Percentiles rank a stretch among this genome's conserved stretches.
These are phyloP conservation scores for Psittacula derbiana DNA, from an alignment of 2,797 vertebrate species.

Conservation along the genomic window DNA sequence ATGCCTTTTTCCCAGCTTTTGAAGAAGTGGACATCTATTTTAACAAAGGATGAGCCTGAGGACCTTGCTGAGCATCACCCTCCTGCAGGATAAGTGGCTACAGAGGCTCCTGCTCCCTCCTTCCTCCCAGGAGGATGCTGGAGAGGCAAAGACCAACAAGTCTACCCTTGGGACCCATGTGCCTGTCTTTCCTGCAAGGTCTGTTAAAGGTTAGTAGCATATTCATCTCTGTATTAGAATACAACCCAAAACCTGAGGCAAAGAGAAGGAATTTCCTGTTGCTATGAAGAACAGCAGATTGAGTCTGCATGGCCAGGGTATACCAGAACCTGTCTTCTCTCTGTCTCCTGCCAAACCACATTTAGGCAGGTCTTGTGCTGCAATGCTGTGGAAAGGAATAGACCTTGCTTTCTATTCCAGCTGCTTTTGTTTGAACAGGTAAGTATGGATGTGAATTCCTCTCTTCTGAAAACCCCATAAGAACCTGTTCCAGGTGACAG, in stretches of 20 bases:
- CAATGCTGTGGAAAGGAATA: background rate
- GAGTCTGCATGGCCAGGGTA: background rate
- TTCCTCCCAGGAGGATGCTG: background rate
- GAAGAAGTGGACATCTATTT: background rate
- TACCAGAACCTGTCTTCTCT: background rate
- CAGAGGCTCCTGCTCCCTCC: background rate
- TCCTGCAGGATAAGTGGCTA: background rate
- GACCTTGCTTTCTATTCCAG: background rate
- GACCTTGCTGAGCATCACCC: background rate
- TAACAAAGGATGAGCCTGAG: background rate
- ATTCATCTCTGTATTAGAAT: background rate
- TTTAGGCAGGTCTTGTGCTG: background rate
- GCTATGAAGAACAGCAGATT: background rate
- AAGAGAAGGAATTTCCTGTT: background rate
- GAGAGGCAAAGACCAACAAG: background rate
- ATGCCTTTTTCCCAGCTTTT: background rate
- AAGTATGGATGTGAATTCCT: background rate
- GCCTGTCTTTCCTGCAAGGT: background rate
- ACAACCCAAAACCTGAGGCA: background rate
- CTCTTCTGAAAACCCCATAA: background rate
- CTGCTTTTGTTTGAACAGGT: background rate
- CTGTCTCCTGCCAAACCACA: background rate
- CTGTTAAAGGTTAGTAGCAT: background rate
- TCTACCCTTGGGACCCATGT: accelerated
- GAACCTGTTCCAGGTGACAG: background rate